Base-by-base conservation (phyloP, 2,888 invertebrate species). In the Malachius bipustulatus region DNA sequence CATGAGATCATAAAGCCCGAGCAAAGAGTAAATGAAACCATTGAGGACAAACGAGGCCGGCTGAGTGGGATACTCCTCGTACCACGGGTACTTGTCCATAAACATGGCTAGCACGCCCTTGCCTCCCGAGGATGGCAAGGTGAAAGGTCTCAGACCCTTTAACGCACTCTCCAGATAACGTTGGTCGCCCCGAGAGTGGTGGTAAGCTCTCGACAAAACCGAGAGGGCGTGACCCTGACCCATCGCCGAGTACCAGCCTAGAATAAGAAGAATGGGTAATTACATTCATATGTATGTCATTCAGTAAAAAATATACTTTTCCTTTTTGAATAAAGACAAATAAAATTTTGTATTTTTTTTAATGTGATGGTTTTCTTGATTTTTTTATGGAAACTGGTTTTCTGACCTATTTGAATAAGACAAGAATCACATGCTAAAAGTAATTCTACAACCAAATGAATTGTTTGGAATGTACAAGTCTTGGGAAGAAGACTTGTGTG, bases 191-290 rank as follows among this genome's bases (percentile, higher is more conserved):
- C 74, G 73, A 14, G 88, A 88, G 58, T 79, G 78, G 63, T 81
- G 70, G 65, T 82, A 93, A 1, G 96, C 96, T 47, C 98, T 72
- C 1, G 89, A 76, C 34, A 98, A 69, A n/a, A 97, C 75, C 0
- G 96, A 96, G 48, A 98, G 83, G 14, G 82, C 89, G 63, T 98
- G 97, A 0, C 98, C 97, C 60, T 98, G 97, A 2, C 90, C 93
- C 98, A 98, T 98, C 1, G 96, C 90, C 0, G 94, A 96, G 60
- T 91, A 83, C 81, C 81, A 63, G 28, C 60, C 60, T 36, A 47
- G 47, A 46, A 37, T 35, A 38, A 27, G n/a, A n/a, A n/a, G n/a
- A n/a, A n/a, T n/a, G n/a, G n/a, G 27, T 19, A n/a, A n/a, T n/a
- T n/a, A n/a, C n/a, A n/a, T n/a, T n/a, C n/a, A n/a, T n/a, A n/a